Evolutionary conservation across 2,797 vertebrate genomes (phyloP), one percentile per base, ranked within the genome.

Genomic region (Oryzias sinensis): DNA sequence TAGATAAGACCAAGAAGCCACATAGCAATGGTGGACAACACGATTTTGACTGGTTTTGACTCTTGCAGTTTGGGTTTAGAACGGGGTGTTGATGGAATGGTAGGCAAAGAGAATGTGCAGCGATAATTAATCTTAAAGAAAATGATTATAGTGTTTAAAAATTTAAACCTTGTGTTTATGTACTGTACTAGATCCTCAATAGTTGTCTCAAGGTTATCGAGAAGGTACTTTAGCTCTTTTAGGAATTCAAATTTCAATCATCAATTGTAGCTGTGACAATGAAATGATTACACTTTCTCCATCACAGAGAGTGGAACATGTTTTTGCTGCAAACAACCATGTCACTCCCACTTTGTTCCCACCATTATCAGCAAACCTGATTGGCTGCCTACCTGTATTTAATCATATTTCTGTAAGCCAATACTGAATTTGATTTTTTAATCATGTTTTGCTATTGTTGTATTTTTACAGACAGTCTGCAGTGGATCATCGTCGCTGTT

Each of bases 1-100:
- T 59, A 47, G 33, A 59, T 43, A 13, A 49, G 22, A 49, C 37
- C 22, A 56, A 33, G 20, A 33, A 42, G 0, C 20, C 20, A 22
- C 20, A 22, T 1, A 22, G 18, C 18, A 18, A 18, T 18, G 18
- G 18, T 18, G 18, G 9, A 45, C 13, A 58, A 50, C 4, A 29
- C 29, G 6, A 29, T 49, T 24, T n/a, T 58, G 7, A 58, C 18
- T 14, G 45, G 15, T 13, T 49, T 1, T 41, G 44, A 58, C 45
- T 57, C 49, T 41, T 49, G 56, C 29, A 58, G 45, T 49, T 27
- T 58, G 33, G 56, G 56, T 41, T 41, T 58, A 11, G 14, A 41
- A 15, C 17, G 4, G 13, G 43, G 47, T 29, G 22, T 56, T 1
- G 54, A 56, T 8, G 27, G 27, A 2, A 56, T 13, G 27, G 44